Evolutionary conservation across 1,140 invertebrate genomes (phyloP), one percentile per base, ranked within the genome.

Genomic region (Forficula auricularia): DNA sequence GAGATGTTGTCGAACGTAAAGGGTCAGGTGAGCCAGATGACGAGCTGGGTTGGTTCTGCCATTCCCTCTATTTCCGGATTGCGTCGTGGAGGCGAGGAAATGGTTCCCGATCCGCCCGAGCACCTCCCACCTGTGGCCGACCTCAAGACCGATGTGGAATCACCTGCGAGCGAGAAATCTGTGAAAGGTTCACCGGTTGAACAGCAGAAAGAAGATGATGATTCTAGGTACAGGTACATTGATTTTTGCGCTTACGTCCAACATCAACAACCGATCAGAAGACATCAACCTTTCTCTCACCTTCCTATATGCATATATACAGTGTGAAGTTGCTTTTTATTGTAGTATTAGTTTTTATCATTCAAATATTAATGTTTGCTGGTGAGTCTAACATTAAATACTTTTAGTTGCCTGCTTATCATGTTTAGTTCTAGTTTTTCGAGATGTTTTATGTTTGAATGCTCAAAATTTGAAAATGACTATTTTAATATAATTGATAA

Each of bases 1-100:
- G 77, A 80, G 49, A 77, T 84, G 71, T 68, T 86, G 48, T 78
- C 78, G 44, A 83, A 82, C 52, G 81, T 84, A 30, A 84, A 84
- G 61, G 74, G 70, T 27, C 77, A 81, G 60, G 22, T 27, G 22
- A 50, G 42, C 19, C 51, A 52, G 38, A 79, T 82, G 71, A 77
- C 71, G 7, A 79, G 79, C 8, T 85, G 80, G 82, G 60, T 82
- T 39, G 75, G 76, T 40, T 72, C 77, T 6, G 75, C 75, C 7
- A 72, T 78, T 42, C 71, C 20, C 57, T 45, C 68, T 3, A 77
- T 77, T 47, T 73, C 79, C 1, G 79, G 79, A 45, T 61, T 83
- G 43, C 68, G 76, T 54, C 75, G 68, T 65, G 61, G 62, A 31
- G 66, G 63, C 30, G 57, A 54, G 19, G 63, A 60, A 20, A 50